phyloP scores from a whole-genome alignment of 1,140 invertebrate genomes.

The Hydropsyche tenuis region DNA sequence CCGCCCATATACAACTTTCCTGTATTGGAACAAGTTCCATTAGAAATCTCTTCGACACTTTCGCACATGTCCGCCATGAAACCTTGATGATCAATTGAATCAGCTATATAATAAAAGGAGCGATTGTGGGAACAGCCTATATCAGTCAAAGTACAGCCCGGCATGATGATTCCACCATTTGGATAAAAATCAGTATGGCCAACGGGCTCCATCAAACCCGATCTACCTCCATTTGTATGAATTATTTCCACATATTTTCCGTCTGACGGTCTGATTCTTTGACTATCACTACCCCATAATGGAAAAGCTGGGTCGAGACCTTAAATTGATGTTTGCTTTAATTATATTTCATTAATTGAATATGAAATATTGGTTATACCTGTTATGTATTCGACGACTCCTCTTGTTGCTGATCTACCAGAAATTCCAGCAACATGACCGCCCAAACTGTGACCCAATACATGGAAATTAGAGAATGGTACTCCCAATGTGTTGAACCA shows the following conservation, averaged over 20 bases:
- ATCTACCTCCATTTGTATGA: constrained; percentile 64
- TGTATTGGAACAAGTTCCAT: constrained; percentile 51
- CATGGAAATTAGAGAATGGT: neutral
- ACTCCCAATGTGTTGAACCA: constrained; percentile 5
- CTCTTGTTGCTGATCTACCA: neutral
- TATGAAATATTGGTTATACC: neutral
- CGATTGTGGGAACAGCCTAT: constrained; percentile 60
- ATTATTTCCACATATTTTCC: constrained; percentile 67
- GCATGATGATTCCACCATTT: constrained; percentile 67
- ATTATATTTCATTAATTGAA: neutral
- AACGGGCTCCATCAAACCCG: constrained; percentile 56
- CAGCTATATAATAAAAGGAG: constrained; percentile 63
- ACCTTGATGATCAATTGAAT: constrained; percentile 60
- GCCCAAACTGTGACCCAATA: constrained; percentile 14
- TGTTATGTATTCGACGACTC: constrained; percentile 11
- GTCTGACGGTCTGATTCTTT: constrained; percentile 57
- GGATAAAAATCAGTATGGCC: constrained; percentile 65
- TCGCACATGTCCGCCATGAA: constrained; percentile 57
- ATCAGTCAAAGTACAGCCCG: constrained; percentile 65
- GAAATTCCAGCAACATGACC: constrained; percentile 23
- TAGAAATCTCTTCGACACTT: constrained; percentile 51
- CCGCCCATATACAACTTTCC: constrained; percentile 54
- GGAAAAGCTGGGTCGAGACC: constrained; percentile 72
- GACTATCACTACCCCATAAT: constrained; percentile 55
- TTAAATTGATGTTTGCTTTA: constrained; percentile 43